These are phyloP conservation scores for Zoroaster sp. DNA, from an alignment of 53 echinoderm and acorn worm genomes.

Conservation along the genomic window DNA sequence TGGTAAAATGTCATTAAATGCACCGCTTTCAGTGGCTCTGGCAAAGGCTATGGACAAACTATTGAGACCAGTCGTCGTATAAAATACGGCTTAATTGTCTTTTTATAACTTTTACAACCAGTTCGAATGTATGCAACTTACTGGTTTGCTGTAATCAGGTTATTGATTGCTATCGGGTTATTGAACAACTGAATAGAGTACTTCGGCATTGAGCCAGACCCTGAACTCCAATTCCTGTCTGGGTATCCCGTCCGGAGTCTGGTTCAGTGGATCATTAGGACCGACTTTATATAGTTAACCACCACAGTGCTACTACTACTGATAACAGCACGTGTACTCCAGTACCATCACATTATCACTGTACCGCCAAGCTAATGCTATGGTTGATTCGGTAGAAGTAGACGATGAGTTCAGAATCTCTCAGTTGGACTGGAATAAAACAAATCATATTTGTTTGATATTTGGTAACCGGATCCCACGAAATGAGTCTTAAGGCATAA, in stretches of 20 bases:
- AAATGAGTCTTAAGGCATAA: too few species aligned
- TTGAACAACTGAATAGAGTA: slow-evolving; percentile 12
- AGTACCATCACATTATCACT: background rate
- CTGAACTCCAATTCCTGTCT: background rate
- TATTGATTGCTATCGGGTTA: slow-evolving; percentile 14
- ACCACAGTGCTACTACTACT: too few species aligned
- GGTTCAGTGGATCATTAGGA: background rate
- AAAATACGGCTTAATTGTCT: too few species aligned
- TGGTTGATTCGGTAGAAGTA: slow-evolving; percentile 43
- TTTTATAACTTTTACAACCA: too few species aligned
- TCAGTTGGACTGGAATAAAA: background rate
- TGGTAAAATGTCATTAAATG: too few species aligned
- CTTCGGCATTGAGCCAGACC: slow-evolving; percentile 5
- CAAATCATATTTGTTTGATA: background rate
- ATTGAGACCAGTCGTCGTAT: too few species aligned
- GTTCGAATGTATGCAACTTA: background rate
- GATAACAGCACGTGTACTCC: slow-evolving; percentile 24
- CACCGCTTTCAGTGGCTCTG: too few species aligned
- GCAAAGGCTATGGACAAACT: too few species aligned
- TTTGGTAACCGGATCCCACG: too few species aligned
- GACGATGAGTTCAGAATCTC: background rate
- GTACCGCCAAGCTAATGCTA: background rate
- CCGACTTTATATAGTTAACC: too few species aligned
- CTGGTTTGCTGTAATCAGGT: slow-evolving; percentile 18
- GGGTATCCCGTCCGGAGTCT: background rate